Conservation (phyloP, 2,113 vertebrate genomes). For the Corapipo altera region DNA sequence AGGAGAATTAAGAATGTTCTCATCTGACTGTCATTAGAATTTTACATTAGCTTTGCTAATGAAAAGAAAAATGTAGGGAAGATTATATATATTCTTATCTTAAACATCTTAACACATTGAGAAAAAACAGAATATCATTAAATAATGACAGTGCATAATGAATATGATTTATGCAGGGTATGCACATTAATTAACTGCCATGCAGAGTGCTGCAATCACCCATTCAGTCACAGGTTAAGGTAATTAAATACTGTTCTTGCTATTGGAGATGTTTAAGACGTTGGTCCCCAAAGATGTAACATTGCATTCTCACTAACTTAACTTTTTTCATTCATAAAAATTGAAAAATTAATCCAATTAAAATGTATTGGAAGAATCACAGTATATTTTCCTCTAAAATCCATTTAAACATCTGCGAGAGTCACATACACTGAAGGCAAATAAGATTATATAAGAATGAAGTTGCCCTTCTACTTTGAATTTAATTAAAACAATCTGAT, state of each 20-base stretch:
- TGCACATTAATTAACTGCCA: slow-evolving; percentile 23
- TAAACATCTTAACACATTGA: neutral
- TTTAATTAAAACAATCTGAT: neutral
- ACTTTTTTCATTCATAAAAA: neutral
- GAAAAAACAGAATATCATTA: slow-evolving; percentile 20
- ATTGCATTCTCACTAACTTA: neutral
- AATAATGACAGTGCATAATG: slow-evolving; percentile 6
- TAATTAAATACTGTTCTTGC: slow-evolving; percentile 29
- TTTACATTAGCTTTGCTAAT: neutral
- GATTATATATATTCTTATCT: neutral
- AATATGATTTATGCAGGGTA: slow-evolving; percentile 11
- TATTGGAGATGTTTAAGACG: neutral
- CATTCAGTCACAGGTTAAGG: slow-evolving; percentile 16
- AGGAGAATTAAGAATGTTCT: neutral
- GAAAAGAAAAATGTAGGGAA: neutral
- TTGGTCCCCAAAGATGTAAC: neutral
- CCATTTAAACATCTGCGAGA: neutral
- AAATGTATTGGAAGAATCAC: neutral
- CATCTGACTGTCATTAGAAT: neutral
- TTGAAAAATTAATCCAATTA: neutral
- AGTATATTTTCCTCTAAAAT: neutral
- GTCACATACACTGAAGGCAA: neutral
- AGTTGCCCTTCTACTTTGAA: neutral
- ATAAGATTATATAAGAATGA: neutral
- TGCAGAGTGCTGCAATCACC: neutral